Evolutionary conservation across 35 echinoderm and acorn worm genomes (phyloP).

Genomic region (Lytechinus pictus): DNA sequence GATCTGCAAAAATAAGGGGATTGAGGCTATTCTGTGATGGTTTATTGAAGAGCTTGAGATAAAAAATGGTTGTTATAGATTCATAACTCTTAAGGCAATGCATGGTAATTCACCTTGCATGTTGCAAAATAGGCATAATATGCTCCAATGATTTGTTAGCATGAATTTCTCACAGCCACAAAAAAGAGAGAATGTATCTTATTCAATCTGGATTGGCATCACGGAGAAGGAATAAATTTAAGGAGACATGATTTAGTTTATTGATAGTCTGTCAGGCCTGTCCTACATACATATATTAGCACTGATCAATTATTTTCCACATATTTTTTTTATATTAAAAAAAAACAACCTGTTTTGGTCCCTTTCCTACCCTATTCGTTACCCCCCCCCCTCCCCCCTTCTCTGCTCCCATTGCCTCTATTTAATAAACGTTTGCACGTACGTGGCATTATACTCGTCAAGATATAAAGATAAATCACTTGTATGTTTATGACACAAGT

Average conservation of each 20-base stretch:
- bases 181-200: not conserved
- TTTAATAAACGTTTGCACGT: not conserved
- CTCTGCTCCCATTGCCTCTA: not conserved
- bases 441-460: not conserved
- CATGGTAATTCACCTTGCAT: not conserved
- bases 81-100: not conserved
- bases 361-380: no score
- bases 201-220: not conserved
- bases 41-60: not conserved
- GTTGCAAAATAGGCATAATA: not conserved
- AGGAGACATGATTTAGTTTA: no score
- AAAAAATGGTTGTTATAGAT: not conserved
- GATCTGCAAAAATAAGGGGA: not conserved
- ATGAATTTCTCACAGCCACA: not conserved
- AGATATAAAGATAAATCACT: not conserved
- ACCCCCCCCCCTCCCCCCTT: not conserved
- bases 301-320: no score
- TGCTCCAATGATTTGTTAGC: not conserved
- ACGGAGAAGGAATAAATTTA: no score
- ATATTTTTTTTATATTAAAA: no score
- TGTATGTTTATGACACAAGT: not conserved
- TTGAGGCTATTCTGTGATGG: not conserved
- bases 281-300: no score
- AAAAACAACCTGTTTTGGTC: no score
- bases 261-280: no score